phyloP scores from a whole-genome alignment of 2,888 invertebrate species.

The Ferrisia virgata region DNA sequence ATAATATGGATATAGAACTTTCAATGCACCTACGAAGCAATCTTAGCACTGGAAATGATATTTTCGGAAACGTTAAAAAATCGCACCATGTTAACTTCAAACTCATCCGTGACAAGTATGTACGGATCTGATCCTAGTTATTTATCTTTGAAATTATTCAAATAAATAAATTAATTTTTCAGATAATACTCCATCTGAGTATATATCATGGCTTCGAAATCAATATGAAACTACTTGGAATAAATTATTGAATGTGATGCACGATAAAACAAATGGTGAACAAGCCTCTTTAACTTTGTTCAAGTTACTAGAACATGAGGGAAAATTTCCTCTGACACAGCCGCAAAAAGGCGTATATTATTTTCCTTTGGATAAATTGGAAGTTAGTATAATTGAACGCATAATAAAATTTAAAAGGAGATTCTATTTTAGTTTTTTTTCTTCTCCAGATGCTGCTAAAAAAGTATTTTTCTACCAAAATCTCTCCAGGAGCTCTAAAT shows the following conservation, averaged over 20 bases:
- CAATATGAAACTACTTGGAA: background rate
- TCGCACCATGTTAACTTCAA: slow-evolving; percentile 53
- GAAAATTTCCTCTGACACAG: slow-evolving; percentile 63
- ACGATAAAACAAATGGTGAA: background rate
- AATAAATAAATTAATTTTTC: background rate
- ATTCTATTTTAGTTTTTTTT: background rate
- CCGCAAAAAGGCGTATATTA: slow-evolving; percentile 51
- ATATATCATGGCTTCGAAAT: background rate
- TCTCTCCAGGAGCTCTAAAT: background rate
- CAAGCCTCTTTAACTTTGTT: slow-evolving; percentile 70
- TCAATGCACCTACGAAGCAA: background rate
- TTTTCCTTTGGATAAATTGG: slow-evolving; percentile 67
- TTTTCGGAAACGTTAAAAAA: slow-evolving; percentile 14
- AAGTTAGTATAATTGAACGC: slow-evolving; percentile 53
- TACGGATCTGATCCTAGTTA: too few relatives aligned
- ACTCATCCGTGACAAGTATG: background rate
- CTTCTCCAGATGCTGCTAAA: slow-evolving; percentile 14
- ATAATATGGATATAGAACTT: background rate
- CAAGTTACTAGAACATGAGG: slow-evolving; percentile 71
- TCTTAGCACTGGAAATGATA: slow-evolving; percentile 1
- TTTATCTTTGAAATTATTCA: too few relatives aligned
- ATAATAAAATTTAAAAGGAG: background rate
- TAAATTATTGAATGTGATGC: background rate
- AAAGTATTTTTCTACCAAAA: background rate
- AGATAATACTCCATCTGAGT: background rate